These are phyloP conservation scores for human DNA, from an alignment of 2,113 vertebrate species.

Conservation along the genomic window DNA sequence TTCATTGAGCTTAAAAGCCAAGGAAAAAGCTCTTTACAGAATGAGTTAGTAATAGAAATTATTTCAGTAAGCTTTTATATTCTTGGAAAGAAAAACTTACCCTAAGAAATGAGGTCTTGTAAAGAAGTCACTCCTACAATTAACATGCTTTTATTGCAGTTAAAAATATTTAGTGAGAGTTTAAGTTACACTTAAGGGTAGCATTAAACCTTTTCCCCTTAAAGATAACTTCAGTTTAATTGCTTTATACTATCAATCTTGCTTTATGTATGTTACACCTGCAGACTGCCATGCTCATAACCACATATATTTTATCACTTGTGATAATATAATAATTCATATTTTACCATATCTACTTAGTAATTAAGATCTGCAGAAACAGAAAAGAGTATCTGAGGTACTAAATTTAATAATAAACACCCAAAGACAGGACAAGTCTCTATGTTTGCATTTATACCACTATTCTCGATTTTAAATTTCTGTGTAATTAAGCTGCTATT, in stretches of 20 bases:
- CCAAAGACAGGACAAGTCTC: slow-evolving; percentile 64
- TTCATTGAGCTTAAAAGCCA: slow-evolving; percentile 68
- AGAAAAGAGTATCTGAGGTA: slow-evolving; percentile 56
- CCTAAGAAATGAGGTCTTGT: slow-evolving; percentile 75
- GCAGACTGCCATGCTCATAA: slow-evolving; percentile 77
- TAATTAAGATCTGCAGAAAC: slow-evolving; percentile 81
- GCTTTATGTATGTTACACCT: slow-evolving; percentile 84
- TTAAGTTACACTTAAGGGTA: slow-evolving; percentile 81
- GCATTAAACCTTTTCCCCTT: slow-evolving; percentile 71
- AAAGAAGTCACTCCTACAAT: slow-evolving; percentile 77
- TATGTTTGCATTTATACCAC: slow-evolving; percentile 48
- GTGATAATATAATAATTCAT: slow-evolving; percentile 82
- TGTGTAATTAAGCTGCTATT: slow-evolving; percentile 79
- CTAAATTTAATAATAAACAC: slow-evolving; percentile 77
- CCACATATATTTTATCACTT: slow-evolving; percentile 79
- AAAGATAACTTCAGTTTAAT: slow-evolving; percentile 82
- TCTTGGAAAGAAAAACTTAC: slow-evolving; percentile 75
- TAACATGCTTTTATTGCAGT: slow-evolving; percentile 76
- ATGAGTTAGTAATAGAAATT: slow-evolving; percentile 77
- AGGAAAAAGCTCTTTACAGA: slow-evolving; percentile 73
- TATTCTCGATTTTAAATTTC: slow-evolving; percentile 71
- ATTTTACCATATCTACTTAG: slow-evolving; percentile 81
- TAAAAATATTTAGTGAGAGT: slow-evolving; percentile 82
- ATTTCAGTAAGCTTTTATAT: slow-evolving; percentile 79
- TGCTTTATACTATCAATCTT: slow-evolving; percentile 84